phyloP scores from a whole-genome alignment of 2,113 vertebrate genomes.

The Sprattus sprattus region DNA sequence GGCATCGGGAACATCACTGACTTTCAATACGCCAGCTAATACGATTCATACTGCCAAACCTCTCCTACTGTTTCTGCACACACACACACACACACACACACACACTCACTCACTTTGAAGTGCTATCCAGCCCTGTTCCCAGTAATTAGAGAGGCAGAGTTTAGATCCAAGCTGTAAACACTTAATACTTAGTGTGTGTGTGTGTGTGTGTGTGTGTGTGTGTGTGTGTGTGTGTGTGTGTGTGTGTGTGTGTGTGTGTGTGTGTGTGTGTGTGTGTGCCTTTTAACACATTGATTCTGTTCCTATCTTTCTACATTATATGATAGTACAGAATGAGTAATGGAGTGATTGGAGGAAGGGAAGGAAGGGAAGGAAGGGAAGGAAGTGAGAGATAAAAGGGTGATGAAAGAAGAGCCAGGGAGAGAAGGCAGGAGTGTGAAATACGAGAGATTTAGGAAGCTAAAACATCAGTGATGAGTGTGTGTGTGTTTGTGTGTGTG shows the following conservation, averaged over 20 bases:
- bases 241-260: neutral
- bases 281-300: too few species aligned
- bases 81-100: neutral
- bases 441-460: neutral
- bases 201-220: constrained; percentile 15
- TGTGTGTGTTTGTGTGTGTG: too few species aligned
- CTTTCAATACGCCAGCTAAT: neutral
- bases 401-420: neutral
- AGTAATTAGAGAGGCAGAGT: neutral
- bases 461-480: too few species aligned
- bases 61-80: neutral
- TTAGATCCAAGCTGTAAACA: neutral
- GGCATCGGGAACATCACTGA: neutral
- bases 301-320: neutral
- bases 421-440: neutral
- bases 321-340: neutral
- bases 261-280: constrained; percentile 16
- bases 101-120: neutral
- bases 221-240: constrained; percentile 16
- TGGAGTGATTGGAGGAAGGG: neutral
- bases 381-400: neutral
- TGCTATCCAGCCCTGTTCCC: neutral
- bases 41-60: neutral
- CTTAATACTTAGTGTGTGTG: neutral
- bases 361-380: too few species aligned